phyloP scores from a whole-genome alignment of 1,140 invertebrate genomes.

The Cyclargus thomasi region DNA sequence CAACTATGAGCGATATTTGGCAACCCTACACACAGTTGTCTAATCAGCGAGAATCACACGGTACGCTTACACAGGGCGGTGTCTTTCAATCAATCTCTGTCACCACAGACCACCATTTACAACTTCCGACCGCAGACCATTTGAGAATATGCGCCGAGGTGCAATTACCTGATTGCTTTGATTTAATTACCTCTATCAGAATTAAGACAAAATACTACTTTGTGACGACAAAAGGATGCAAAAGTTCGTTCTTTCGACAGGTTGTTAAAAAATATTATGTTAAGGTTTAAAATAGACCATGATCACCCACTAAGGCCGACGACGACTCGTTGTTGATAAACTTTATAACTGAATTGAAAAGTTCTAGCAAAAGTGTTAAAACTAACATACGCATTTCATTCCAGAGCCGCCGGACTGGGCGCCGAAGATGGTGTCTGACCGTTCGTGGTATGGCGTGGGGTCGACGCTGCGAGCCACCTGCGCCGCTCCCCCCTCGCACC shows the following conservation, averaged over 20 bases:
- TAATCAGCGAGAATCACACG: neutral
- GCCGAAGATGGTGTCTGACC: constrained; percentile 68
- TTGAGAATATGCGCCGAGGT: neutral
- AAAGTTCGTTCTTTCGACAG: too few species aligned
- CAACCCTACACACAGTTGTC: neutral
- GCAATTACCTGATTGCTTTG: neutral
- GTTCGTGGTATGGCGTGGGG: constrained; percentile 71
- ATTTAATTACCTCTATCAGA: too few species aligned
- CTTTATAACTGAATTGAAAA: too few species aligned
- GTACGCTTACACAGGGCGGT: neutral
- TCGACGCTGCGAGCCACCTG: constrained; percentile 74
- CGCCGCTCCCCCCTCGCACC: constrained; percentile 69
- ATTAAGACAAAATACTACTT: too few species aligned
- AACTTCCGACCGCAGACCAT: neutral
- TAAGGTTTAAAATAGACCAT: too few species aligned
- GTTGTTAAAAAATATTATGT: too few species aligned
- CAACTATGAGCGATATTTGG: neutral
- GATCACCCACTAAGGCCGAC: too few species aligned
- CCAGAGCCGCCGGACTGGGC: constrained; percentile 67
- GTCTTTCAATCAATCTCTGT: neutral
- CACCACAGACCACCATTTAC: neutral
- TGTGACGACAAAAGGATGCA: too few species aligned
- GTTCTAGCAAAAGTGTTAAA: too few species aligned
- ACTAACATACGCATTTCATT: constrained; percentile 22
- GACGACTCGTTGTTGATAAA: too few species aligned